A percentile compares a stretch with the other conserved stretches of the same genome.
phyloP scores from a whole-genome alignment of 1,140 invertebrate species.

The Octopus sinensis region DNA sequence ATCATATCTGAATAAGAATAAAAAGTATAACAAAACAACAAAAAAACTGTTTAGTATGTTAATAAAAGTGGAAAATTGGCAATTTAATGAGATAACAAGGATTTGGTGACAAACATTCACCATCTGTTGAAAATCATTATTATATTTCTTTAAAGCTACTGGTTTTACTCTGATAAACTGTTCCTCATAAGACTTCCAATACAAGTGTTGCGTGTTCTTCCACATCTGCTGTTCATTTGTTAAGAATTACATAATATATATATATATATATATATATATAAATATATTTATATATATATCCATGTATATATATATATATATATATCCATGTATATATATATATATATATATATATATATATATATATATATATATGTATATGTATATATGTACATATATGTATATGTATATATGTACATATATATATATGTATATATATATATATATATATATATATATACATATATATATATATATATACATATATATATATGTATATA shows the following conservation, averaged over 20 bases:
- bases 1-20: no score
- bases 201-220: no score
- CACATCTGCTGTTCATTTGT: no score
- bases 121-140: no score
- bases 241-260: background rate
- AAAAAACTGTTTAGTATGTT: no score
- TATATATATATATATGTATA: background rate
- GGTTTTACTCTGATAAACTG: no score
- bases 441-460: background rate
- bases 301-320: background rate
- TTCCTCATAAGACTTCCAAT: no score
- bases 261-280: background rate
- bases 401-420: background rate
- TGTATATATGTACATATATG: background rate
- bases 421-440: background rate
- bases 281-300: background rate
- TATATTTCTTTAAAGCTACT: no score
- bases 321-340: background rate
- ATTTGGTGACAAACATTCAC: no score
- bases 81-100: no score
- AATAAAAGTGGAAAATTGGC: no score
- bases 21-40: no score
- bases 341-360: slow-evolving; percentile 5
- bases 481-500: slow-evolving; percentile 3
- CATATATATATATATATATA: background rate